phyloP scores from a whole-genome alignment of 2,888 invertebrate species.

The Oscheius sp. region DNA sequence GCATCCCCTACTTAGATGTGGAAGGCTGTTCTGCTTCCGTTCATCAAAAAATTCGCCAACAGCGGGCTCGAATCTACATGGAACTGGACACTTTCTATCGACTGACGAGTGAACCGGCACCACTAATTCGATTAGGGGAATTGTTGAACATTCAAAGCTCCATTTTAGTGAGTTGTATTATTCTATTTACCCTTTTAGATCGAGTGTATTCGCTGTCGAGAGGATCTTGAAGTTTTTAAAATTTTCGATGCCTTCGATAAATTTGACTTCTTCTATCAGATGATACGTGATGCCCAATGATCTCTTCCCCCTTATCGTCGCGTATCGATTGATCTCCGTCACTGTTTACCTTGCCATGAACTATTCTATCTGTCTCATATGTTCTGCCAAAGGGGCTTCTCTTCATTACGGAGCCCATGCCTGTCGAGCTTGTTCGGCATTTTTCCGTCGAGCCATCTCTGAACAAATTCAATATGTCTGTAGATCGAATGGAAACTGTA shows the following conservation, averaged over 20 bases:
- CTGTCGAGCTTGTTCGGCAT: constrained; percentile 10
- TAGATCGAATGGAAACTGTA: background rate
- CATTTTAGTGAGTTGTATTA: background rate
- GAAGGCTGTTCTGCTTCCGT: background rate
- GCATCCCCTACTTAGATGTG: no score
- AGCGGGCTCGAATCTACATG: background rate
- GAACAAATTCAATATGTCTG: background rate
- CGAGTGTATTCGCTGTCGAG: constrained; percentile 2
- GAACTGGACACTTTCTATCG: background rate
- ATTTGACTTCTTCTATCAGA: constrained; percentile 8
- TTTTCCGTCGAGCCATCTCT: background rate
- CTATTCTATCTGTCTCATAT: background rate
- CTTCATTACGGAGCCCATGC: background rate
- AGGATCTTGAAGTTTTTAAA: constrained; percentile 8
- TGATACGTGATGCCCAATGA: constrained; percentile 13
- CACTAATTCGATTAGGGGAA: background rate
- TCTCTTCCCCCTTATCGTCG: background rate
- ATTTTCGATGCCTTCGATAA: constrained; percentile 16
- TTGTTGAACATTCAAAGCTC: background rate
- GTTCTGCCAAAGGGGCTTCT: background rate
- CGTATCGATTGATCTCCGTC: background rate
- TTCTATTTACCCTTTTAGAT: background rate
- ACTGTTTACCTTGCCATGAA: constrained; percentile 10
- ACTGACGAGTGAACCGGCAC: background rate
- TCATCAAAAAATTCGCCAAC: background rate